Base-by-base conservation (phyloP, 2,797 vertebrate genomes). In the Lepilemur septentrionalis region DNA sequence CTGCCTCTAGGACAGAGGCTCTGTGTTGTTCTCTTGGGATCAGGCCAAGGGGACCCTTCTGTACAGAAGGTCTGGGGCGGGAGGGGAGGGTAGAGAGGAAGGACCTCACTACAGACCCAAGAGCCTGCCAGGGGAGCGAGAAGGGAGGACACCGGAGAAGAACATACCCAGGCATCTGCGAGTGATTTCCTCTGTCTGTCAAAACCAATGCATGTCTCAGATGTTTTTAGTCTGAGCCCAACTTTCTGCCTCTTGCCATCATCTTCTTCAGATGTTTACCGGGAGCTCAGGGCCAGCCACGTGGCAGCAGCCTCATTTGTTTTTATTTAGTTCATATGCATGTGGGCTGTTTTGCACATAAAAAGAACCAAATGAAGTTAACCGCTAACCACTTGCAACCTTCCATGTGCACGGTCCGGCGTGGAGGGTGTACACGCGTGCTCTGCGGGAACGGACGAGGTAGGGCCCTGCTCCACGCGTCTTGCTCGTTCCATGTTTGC, bases 121-220 rank as follows among this genome's bases (percentile, higher is more conserved):
- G 59, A 76, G 30, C 23, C 48, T 55, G 63, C 55, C 15, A 12
- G 28, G 12, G 41, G 35, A 85, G n/a, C 0, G 0, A 4, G 17
- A 50, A 50, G 23, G 48, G 85, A 79, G 46, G 88, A 75, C 35
- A 32, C 91, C 25, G 48, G 67, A 63, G 65, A 70, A 41, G 83
- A 75, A n/a, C 18, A 6, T 20, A 28, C 32, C 41, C 28, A 38
- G 89, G 75, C 96, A 96, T 89, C 87, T 97, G 96, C 4, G 63
- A 92, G 38, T 75, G 80, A 96, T 97, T 97, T 97, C 93, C 97
- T 94, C 94, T 80, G 69, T 91, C 95, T 96, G 97, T 97, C 94
- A 95, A 67, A 93, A 83, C 23, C 93, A 96, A 91, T 83, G 65
- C 63, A 17, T 0, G 0, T 94, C 96, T 95, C 89, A 78, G 86